Percentiles rank a stretch among this genome's conserved stretches.
Evolutionary conservation across 2,113 vertebrate genomes (phyloP).

Genomic region (Odontesthes bonariensis): DNA sequence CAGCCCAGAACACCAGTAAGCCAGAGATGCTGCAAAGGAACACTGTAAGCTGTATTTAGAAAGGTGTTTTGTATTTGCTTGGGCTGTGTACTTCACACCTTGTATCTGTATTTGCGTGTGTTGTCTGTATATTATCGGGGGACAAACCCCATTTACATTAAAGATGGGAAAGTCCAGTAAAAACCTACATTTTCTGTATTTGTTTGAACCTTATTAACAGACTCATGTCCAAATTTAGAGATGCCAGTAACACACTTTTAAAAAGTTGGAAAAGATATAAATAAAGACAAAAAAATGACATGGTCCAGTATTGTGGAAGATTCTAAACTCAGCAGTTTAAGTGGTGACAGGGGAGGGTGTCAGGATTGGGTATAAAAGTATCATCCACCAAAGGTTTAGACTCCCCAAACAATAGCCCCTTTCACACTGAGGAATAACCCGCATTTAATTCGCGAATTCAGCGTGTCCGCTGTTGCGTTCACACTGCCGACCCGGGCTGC

Average conservation of each 20-base stretch:
- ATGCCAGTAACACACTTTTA: background rate
- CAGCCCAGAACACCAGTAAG: constrained; percentile 2
- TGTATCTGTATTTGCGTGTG: background rate
- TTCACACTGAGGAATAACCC: too few species aligned
- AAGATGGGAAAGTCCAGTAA: too few species aligned
- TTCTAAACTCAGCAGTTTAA: too few species aligned
- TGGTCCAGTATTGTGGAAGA: too few species aligned
- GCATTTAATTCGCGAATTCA: too few species aligned
- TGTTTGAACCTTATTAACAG: background rate
- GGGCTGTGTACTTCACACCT: background rate
- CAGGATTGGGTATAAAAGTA: background rate
- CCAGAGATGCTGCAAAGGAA: background rate
- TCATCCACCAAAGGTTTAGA: too few species aligned
- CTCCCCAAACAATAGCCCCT: too few species aligned
- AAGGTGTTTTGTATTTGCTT: background rate
- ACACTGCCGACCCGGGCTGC: too few species aligned
- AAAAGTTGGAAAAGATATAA: too few species aligned
- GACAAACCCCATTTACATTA: too few species aligned
- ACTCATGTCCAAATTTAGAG: background rate
- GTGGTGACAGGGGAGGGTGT: background rate
- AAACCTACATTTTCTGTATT: background rate
- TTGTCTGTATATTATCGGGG: background rate
- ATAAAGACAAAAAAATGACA: too few species aligned
- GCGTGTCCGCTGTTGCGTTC: too few species aligned
- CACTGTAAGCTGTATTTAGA: background rate